phyloP scores from a whole-genome alignment of 2,113 vertebrate species.

The Syrmaticus mikado region DNA sequence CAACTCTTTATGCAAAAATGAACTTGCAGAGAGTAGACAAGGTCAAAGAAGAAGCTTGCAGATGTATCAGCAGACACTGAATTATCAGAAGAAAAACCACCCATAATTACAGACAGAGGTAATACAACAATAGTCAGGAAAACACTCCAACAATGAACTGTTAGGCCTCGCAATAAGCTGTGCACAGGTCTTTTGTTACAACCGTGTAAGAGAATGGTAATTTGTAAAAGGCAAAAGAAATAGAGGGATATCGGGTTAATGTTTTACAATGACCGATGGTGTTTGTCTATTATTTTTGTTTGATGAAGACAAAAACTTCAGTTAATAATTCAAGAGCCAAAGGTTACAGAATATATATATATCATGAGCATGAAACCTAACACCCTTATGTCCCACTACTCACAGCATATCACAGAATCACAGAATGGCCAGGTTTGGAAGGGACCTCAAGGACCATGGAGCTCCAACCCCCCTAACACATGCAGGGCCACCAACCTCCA shows the following conservation, averaged over 20 bases:
- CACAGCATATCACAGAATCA: not conserved
- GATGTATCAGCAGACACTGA: not conserved
- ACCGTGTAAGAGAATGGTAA: not conserved
- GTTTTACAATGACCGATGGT: not conserved
- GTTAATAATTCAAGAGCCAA: not conserved
- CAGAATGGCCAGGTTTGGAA: too few species aligned
- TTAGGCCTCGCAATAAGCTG: not conserved
- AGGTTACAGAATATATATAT: not conserved
- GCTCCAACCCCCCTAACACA: too few species aligned
- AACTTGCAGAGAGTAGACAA: not conserved
- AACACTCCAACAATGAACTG: not conserved
- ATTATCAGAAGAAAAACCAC: not conserved
- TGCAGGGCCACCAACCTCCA: too few species aligned
- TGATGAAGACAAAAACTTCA: not conserved
- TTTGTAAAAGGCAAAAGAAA: not conserved
- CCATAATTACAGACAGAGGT: not conserved
- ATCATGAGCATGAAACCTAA: rapidly evolving
- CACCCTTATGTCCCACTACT: not conserved
- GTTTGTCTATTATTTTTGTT: not conserved
- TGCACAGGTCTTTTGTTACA: not conserved
- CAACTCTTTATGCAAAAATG: not conserved
- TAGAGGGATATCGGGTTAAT: not conserved
- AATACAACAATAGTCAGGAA: not conserved
- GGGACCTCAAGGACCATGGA: too few species aligned
- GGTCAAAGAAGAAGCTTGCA: not conserved